Conservation (phyloP, 2,797 vertebrate genomes). For the Mareca strepera region DNA sequence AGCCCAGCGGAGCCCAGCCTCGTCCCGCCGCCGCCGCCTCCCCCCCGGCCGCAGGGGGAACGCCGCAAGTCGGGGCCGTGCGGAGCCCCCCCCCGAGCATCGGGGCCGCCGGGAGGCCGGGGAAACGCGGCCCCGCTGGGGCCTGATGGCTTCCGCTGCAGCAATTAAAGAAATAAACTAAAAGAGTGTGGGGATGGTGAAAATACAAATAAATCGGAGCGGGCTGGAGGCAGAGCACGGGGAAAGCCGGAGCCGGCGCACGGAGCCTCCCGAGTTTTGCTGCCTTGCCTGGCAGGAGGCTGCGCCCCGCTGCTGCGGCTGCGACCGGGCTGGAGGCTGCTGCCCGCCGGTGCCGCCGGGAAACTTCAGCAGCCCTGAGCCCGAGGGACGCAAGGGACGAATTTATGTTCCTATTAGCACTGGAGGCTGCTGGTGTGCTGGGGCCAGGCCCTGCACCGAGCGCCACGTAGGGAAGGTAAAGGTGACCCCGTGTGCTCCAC, state of each 20-base stretch:
- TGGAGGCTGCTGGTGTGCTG: accelerated
- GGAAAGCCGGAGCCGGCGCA: background rate
- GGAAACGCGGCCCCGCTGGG: background rate
- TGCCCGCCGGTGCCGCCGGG: too few species aligned
- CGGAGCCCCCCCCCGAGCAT: background rate
- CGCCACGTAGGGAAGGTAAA: background rate
- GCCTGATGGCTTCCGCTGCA: background rate
- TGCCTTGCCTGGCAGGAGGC: background rate
- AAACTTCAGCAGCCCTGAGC: background rate
- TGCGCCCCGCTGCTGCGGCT: background rate
- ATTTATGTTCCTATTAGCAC: accelerated
- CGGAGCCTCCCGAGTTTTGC: background rate
- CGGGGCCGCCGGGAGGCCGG: background rate
- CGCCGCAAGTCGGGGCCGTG: slow-evolving; percentile 59
- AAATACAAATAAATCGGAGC: background rate
- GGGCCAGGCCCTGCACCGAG: background rate
- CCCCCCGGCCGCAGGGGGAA: slow-evolving; percentile 38
- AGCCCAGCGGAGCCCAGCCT: too few species aligned
- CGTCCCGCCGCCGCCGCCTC: slow-evolving; percentile 9
- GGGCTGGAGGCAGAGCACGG: background rate
- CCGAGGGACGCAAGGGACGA: background rate
- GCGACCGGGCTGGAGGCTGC: background rate
- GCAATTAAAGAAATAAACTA: too few species aligned
- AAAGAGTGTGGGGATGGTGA: too few species aligned
- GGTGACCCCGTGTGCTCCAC: background rate